Evolutionary conservation across 1,140 invertebrate species (phyloP).

Genomic region (Drosophila ercepeae): DNA sequence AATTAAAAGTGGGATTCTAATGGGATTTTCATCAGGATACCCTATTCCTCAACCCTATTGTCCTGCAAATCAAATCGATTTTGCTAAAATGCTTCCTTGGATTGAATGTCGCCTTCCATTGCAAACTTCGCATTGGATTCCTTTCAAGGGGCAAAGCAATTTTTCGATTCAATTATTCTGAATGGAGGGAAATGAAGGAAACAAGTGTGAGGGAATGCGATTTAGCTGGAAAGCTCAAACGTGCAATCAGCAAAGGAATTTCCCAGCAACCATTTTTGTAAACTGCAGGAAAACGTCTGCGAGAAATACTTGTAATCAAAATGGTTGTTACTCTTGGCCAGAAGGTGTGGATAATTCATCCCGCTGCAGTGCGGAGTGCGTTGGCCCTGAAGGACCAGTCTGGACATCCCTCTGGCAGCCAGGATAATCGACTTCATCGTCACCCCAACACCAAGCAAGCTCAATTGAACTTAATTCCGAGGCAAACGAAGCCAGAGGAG

Average conservation of each 20-base stretch:
- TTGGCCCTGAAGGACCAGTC: conserved; percentile 56
- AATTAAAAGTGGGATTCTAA: not conserved
- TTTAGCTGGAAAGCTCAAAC: conserved; percentile 38
- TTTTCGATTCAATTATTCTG: conserved; percentile 73
- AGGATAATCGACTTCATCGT: not conserved
- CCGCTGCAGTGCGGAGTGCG: conserved; percentile 62
- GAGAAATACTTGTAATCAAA: conserved; percentile 73
- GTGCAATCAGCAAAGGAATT: conserved; percentile 70
- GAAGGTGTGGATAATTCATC: conserved; percentile 71
- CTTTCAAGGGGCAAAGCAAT: conserved; percentile 54
- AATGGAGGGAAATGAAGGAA: conserved; percentile 16
- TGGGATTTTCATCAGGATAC: too few relatives aligned
- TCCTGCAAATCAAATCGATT: conserved; percentile 37
- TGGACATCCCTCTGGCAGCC: conserved; percentile 6
- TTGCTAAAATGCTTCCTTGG: conserved; percentile 4
- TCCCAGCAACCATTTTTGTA: conserved; percentile 31
- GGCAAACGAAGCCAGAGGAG: conserved; percentile 24
- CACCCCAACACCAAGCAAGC: conserved; percentile 24
- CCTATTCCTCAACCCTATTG: not conserved
- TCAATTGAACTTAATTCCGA: conserved; percentile 74
- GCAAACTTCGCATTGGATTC: conserved; percentile 17
- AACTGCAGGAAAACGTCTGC: conserved; percentile 62
- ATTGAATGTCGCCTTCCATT: conserved; percentile 20
- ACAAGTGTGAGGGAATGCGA: conserved; percentile 37
- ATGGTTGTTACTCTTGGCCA: conserved; percentile 46